These are phyloP conservation scores for Drosophila chauvacae DNA, from an alignment of 1,140 invertebrate genomes.

Conservation along the genomic window DNA sequence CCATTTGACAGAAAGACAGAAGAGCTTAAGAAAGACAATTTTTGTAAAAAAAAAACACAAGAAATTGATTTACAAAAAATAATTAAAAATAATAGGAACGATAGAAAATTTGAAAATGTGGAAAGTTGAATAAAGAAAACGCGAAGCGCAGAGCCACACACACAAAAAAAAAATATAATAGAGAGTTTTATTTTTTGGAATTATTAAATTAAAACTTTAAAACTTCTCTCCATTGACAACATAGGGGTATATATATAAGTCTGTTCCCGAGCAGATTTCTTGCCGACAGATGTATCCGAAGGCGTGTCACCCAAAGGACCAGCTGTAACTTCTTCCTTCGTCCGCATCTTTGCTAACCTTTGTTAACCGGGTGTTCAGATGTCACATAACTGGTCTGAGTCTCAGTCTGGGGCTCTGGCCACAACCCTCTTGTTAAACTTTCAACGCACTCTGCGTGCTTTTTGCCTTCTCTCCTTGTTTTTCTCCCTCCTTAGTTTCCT, in stretches of 20 bases:
- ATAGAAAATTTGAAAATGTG: conserved; percentile 18
- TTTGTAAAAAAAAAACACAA: conserved; percentile 20
- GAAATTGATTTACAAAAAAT: too few species aligned
- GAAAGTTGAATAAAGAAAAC: conserved; percentile 38
- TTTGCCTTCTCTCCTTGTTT: background rate
- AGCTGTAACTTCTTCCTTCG: conserved; percentile 32
- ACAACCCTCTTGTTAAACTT: conserved; percentile 38
- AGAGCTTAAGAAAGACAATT: conserved; percentile 40
- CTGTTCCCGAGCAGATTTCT: conserved; percentile 25
- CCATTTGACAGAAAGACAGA: conserved; percentile 8
- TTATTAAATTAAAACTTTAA: background rate
- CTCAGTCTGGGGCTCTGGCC: background rate
- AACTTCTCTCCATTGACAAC: background rate
- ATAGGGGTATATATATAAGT: background rate
- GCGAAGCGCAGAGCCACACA: conserved; percentile 29
- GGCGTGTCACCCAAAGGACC: conserved; percentile 23
- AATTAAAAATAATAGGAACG: background rate
- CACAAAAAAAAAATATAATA: background rate
- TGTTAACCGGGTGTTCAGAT: conserved; percentile 26
- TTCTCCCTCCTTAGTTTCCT: conserved; percentile 4
- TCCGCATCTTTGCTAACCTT: background rate
- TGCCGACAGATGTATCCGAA: conserved; percentile 30
- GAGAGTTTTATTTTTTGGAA: background rate
- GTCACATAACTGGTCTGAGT: conserved; percentile 47
- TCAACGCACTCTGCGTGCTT: conserved; percentile 27